A percentile compares a stretch with the other conserved stretches of the same genome.
phyloP scores from a whole-genome alignment of 2,797 vertebrate species.

The Mormyrops attenuatus region DNA sequence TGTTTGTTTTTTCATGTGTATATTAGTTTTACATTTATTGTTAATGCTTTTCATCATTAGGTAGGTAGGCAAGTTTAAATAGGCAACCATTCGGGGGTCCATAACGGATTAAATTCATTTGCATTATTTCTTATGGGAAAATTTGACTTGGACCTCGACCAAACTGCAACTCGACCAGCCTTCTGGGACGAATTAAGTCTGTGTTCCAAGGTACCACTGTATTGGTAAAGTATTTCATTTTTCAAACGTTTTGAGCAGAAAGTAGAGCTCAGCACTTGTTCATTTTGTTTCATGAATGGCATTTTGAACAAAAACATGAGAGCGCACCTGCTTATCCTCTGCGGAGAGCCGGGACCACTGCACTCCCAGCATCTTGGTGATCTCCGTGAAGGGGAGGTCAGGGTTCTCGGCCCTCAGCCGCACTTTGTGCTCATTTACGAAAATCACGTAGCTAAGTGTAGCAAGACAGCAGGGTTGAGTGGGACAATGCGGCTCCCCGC shows the following conservation, averaged over 20 bases:
- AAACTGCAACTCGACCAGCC: background rate
- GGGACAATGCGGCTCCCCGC: background rate
- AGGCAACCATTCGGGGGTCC: background rate
- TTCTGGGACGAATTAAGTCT: background rate
- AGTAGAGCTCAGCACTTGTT: background rate
- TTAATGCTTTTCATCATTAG: background rate
- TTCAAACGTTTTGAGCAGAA: background rate
- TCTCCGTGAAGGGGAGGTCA: constrained; percentile 38
- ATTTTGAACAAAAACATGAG: background rate
- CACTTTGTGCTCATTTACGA: constrained; percentile 37
- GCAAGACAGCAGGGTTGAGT: background rate
- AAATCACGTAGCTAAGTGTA: constrained; percentile 32
- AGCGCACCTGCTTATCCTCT: constrained; percentile 33
- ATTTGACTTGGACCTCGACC: background rate
- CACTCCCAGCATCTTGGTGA: constrained; percentile 28
- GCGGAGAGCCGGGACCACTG: constrained; percentile 29
- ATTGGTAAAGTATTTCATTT: background rate
- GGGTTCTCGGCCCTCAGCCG: constrained; percentile 31
- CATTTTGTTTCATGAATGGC: background rate
- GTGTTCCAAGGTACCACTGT: background rate
- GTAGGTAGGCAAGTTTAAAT: background rate
- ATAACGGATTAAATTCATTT: background rate
- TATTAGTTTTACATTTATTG: background rate
- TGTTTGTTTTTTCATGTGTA: background rate
- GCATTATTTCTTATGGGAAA: background rate